Evolutionary conservation across 2,797 vertebrate genomes (phyloP).

Genomic region (Xenopus petersii): DNA sequence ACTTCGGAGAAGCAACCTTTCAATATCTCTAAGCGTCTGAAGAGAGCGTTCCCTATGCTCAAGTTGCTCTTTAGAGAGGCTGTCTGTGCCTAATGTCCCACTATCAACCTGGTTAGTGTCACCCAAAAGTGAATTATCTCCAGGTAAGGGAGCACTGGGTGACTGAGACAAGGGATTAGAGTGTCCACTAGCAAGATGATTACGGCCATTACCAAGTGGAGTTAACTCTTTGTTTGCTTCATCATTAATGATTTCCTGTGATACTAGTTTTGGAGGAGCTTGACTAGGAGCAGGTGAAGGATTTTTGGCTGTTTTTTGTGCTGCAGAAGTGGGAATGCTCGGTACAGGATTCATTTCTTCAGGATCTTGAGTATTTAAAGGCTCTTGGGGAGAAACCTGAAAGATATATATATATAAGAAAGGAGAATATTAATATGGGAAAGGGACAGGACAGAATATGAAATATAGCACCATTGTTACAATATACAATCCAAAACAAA

Average conservation of each 20-base stretch:
- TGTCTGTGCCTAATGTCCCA: constrained; percentile 67
- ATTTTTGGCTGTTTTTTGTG: constrained; percentile 56
- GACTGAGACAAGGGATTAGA: constrained; percentile 62
- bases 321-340: constrained; percentile 52
- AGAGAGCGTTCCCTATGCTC: constrained; percentile 93
- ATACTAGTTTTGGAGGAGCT: constrained; percentile 32
- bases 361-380: constrained; percentile 72
- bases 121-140: constrained; percentile 65
- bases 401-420: constrained; percentile 56
- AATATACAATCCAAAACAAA: no score
- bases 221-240: constrained; percentile 67
- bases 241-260: constrained; percentile 58
- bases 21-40: constrained; percentile 93
- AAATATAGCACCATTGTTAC: no score
- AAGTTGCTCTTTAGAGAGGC: constrained; percentile 93
- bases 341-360: constrained; percentile 51
- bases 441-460: no score
- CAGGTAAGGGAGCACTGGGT: constrained; percentile 56
- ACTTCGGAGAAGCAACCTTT: constrained; percentile 84
- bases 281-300: constrained; percentile 51
- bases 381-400: constrained; percentile 77
- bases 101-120: constrained; percentile 58
- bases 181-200: constrained; percentile 62
- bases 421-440: no score
- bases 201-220: constrained; percentile 64